These are phyloP conservation scores for Micromussa lordhowensis DNA, from an alignment of 92 coral and sea anemone species.

Conservation along the genomic window DNA sequence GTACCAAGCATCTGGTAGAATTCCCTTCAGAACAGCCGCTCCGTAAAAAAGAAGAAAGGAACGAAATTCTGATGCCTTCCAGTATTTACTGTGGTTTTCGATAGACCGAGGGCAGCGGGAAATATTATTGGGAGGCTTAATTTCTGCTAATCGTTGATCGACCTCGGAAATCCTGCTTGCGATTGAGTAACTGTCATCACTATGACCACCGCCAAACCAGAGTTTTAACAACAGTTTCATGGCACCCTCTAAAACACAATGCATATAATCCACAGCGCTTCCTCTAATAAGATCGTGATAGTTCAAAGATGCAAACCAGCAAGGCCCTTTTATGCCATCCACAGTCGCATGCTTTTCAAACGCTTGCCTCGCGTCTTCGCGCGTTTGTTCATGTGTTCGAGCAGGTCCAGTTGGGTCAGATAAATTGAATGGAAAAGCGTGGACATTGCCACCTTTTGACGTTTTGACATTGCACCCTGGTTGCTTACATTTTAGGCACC, in stretches of 20 bases:
- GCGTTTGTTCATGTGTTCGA: constrained; percentile 16
- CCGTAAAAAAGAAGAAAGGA: no score
- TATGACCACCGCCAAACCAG: constrained; percentile 46
- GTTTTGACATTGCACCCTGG: constrained; percentile 51
- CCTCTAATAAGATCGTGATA: constrained; percentile 38
- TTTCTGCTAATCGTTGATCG: constrained; percentile 28
- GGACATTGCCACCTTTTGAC: constrained; percentile 52
- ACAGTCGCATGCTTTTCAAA: constrained; percentile 8
- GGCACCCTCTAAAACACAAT: constrained; percentile 59
- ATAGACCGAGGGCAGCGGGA: constrained; percentile 46
- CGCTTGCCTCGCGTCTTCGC: constrained; percentile 47
- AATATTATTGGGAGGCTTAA: constrained; percentile 42
- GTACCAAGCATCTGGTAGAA: not conserved
- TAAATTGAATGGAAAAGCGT: constrained; percentile 49
- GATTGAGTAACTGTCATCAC: constrained; percentile 1
- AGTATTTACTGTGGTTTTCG: not conserved
- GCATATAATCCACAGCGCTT: constrained; percentile 61
- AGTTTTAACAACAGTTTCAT: constrained; percentile 37
- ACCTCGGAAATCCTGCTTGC: constrained; percentile 8
- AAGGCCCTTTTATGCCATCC: constrained; percentile 53
- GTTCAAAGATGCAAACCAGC: constrained; percentile 23
- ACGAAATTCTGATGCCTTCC: no score
- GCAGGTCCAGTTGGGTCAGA: constrained; percentile 57
- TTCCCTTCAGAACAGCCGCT: no score
- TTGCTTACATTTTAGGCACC: constrained; percentile 67